These are phyloP conservation scores for Formica aserva DNA, from an alignment of 2,888 invertebrate species.

Conservation along the genomic window DNA sequence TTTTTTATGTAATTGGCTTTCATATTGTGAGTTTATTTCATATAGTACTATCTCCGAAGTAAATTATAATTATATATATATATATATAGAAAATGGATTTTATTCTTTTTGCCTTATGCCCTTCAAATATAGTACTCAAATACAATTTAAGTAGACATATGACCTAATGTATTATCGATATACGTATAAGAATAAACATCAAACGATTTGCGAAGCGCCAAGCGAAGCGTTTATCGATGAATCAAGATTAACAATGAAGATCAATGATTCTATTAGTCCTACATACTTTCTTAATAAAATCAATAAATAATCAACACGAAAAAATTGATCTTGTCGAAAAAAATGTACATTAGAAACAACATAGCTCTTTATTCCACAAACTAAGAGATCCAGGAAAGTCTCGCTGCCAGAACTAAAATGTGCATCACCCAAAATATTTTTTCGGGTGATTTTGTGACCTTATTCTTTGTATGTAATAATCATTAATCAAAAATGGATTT, in stretches of 20 bases:
- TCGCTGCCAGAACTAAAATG: constrained; percentile 40
- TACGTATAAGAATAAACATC: constrained; percentile 63
- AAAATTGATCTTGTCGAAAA: constrained; percentile 30
- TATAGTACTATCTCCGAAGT: not conserved
- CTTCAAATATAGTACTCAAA: constrained; percentile 60
- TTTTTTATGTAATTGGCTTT: constrained; percentile 1
- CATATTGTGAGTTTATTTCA: constrained; percentile 8
- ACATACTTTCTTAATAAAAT: constrained; percentile 24
- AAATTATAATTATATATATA: constrained; percentile 19
- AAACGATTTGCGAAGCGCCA: constrained; percentile 52
- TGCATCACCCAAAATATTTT: constrained; percentile 1
- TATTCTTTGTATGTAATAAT: constrained; percentile 44
- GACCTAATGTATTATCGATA: constrained; percentile 63
- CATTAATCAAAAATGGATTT: constrained; percentile 24
- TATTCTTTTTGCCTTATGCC: constrained; percentile 29
- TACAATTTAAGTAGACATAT: constrained; percentile 64
- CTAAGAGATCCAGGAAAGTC: constrained; percentile 25
- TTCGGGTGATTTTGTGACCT: not conserved
- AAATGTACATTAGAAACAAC: constrained; percentile 45
- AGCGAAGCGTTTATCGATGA: constrained; percentile 19
- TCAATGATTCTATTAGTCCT: constrained; percentile 37
- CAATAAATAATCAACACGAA: constrained; percentile 37
- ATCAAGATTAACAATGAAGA: constrained; percentile 9
- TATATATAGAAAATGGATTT: constrained; percentile 2
- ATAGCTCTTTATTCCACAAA: constrained; percentile 31